A percentile compares a stretch with the other conserved stretches of the same genome.
These are phyloP conservation scores for Drosophila jambulina DNA, from an alignment of 1,140 invertebrate species.

Conservation along the genomic window DNA sequence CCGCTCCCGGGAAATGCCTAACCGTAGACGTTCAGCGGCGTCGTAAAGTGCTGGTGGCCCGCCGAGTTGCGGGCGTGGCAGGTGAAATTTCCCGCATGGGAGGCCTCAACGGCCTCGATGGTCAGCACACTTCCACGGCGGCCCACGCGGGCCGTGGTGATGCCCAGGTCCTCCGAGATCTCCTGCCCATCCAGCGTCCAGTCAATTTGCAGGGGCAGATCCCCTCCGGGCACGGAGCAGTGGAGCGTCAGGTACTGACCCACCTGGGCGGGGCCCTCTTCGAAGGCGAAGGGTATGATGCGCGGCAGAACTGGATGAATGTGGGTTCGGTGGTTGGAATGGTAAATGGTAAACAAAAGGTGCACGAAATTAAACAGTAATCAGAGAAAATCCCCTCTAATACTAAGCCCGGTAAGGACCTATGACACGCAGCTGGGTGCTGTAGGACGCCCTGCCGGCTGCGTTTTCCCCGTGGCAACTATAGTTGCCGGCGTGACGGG, in stretches of 20 bases:
- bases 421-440: constrained; percentile 86
- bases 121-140: constrained; percentile 88
- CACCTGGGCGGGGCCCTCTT: constrained; percentile 82
- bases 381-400: constrained; percentile 5
- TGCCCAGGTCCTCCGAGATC: constrained; percentile 80
- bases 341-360: constrained; percentile 47
- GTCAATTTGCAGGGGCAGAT: constrained; percentile 89
- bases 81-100: constrained; percentile 89
- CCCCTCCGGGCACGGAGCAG: constrained; percentile 91
- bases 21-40: constrained; percentile 81
- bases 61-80: constrained; percentile 89
- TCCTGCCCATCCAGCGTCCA: constrained; percentile 90
- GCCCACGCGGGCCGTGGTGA: constrained; percentile 87
- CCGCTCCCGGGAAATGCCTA: constrained; percentile 51
- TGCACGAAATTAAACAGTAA: constrained; percentile 43
- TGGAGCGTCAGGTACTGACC: constrained; percentile 83
- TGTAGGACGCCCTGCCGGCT: constrained; percentile 88
- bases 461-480: constrained; percentile 90
- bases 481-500: constrained; percentile 89
- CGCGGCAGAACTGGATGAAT: constrained; percentile 88
- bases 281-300: constrained; percentile 88
- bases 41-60: constrained; percentile 85
- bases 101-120: constrained; percentile 88
- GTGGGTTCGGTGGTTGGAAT: constrained; percentile 40
- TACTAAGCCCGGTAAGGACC: constrained; percentile 44